Evolutionary conservation across 2,888 invertebrate genomes (phyloP).

Genomic region (Agonopterix alstromeriana): DNA sequence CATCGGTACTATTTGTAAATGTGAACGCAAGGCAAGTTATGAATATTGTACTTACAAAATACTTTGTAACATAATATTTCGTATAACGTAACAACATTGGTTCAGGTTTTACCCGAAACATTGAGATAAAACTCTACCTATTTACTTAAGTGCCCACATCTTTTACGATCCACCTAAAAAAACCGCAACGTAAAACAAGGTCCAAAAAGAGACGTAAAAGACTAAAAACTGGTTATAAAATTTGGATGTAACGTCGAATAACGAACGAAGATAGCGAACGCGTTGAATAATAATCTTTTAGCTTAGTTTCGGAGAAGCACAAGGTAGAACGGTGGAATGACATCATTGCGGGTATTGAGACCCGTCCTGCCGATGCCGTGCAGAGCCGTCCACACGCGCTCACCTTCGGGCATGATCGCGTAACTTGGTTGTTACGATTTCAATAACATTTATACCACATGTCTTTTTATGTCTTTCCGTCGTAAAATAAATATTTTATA

Average conservation of each 20-base stretch:
- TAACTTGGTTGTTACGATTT: slow-evolving; percentile 12
- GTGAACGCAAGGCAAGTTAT: too few relatives aligned
- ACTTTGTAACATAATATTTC: too few relatives aligned
- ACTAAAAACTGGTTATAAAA: slow-evolving; percentile 49
- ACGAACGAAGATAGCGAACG: slow-evolving; percentile 45
- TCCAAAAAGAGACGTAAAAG: slow-evolving; percentile 36
- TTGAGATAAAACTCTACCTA: neutral
- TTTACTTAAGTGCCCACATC: too few relatives aligned
- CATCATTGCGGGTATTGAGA: slow-evolving; percentile 35
- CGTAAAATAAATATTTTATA: too few relatives aligned
- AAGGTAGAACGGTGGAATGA: slow-evolving; percentile 54
- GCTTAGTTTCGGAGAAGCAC: slow-evolving; percentile 63
- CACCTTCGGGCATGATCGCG: slow-evolving; percentile 43
- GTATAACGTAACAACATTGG: too few relatives aligned
- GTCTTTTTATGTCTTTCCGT: too few relatives aligned
- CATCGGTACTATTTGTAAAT: too few relatives aligned
- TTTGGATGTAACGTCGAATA: slow-evolving; percentile 41
- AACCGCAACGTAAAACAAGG: slow-evolving; percentile 12
- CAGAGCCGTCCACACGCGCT: slow-evolving; percentile 40
- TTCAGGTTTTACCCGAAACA: too few relatives aligned
- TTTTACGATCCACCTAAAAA: neutral
- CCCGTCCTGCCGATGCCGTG: slow-evolving; percentile 5
- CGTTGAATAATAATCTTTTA: slow-evolving; percentile 57
- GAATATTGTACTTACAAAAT: too few relatives aligned
- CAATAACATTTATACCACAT: too few relatives aligned